Percentiles rank a stretch among this genome's conserved stretches.
Evolutionary conservation across 2,888 invertebrate species (phyloP).

Genomic region (Cephus rjabovi): DNA sequence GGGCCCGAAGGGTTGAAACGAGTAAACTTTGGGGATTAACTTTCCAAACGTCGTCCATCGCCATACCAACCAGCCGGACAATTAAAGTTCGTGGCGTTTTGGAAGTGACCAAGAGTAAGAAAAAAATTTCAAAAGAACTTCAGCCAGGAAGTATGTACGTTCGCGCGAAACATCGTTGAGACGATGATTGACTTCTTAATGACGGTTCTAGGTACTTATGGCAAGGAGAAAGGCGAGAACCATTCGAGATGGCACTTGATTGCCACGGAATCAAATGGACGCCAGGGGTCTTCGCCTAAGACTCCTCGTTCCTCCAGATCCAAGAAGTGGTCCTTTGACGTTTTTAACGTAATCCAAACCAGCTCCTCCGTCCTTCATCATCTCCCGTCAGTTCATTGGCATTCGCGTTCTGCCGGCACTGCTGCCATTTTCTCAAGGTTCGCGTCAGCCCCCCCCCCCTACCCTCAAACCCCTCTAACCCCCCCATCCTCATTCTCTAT

Average conservation of each 20-base stretch:
- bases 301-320: too few relatives aligned
- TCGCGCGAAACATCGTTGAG: neutral
- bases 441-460: too few relatives aligned
- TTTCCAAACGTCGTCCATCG: neutral
- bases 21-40: neutral
- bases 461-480: constrained; percentile 14
- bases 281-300: neutral
- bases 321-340: neutral
- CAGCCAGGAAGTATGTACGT: neutral
- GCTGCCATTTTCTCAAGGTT: neutral
- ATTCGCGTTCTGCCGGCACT: constrained; percentile 38
- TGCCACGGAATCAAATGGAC: neutral
- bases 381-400: constrained; percentile 53
- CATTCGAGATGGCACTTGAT: neutral
- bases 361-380: constrained; percentile 36
- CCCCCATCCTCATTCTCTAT: constrained; percentile 58
- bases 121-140: neutral
- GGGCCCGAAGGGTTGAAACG: constrained; percentile 5
- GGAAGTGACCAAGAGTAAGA: neutral
- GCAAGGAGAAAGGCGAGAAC: neutral
- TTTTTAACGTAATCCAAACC: neutral
- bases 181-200: neutral
- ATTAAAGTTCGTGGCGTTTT: neutral
- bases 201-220: neutral
- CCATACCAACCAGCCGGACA: neutral